Evolutionary conservation across 2,888 invertebrate species (phyloP).

Genomic region (Lochmaea crataegi): DNA sequence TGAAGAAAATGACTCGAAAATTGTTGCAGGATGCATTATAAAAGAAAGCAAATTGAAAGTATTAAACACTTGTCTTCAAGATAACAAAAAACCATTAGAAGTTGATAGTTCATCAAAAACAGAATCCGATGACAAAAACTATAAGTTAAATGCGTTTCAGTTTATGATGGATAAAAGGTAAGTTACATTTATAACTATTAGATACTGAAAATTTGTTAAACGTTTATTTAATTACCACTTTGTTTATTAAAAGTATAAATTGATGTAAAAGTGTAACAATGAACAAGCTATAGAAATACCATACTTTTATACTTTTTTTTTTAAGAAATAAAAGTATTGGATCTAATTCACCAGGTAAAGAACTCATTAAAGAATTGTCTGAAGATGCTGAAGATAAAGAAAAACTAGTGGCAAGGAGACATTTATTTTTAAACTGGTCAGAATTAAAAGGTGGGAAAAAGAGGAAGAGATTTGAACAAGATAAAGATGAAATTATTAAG

Average conservation of each 20-base stretch:
- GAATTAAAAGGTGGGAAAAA: slow-evolving; percentile 73
- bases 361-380: slow-evolving; percentile 59
- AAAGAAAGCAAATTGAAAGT: slow-evolving; percentile 8
- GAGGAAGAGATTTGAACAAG: slow-evolving; percentile 69
- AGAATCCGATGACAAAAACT: neutral
- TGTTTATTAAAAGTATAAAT: no score
- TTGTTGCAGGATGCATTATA: neutral
- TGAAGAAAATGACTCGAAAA: slow-evolving; percentile 22
- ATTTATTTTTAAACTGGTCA: slow-evolving; percentile 72
- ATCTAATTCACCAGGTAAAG: slow-evolving; percentile 73
- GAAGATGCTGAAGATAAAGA: slow-evolving; percentile 35
- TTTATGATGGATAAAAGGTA: slow-evolving; percentile 72
- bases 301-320: neutral
- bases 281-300: no score
- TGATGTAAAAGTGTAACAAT: no score
- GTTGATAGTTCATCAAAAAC: slow-evolving; percentile 17
- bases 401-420: slow-evolving; percentile 64
- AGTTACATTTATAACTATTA: neutral
- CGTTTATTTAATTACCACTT: no score
- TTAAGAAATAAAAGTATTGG: slow-evolving; percentile 75
- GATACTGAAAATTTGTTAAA: neutral
- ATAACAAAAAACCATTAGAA: slow-evolving; percentile 10
- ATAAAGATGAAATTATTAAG: slow-evolving; percentile 70
- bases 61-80: neutral
- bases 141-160: slow-evolving; percentile 70